Evolutionary conservation across 1,140 invertebrate species (phyloP).

Genomic region (Drosophila rufa): DNA sequence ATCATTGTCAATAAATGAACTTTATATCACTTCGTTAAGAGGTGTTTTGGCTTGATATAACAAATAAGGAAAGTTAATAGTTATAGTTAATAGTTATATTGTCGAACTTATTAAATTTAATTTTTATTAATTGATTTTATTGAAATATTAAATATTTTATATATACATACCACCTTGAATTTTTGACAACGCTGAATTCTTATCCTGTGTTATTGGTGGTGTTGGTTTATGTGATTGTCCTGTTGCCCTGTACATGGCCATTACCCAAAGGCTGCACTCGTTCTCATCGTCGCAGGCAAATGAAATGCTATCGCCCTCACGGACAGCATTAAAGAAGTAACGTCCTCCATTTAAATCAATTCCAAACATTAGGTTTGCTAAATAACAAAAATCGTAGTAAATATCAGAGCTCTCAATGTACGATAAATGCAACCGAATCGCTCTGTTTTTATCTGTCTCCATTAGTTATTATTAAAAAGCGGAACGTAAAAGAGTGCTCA

Average conservation of each 20-base stretch:
- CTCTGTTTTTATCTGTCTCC: background rate
- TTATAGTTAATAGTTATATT: too few species aligned
- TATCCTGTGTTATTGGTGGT: constrained; percentile 94
- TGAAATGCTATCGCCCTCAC: constrained; percentile 98
- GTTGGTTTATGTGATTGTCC: constrained; percentile 99
- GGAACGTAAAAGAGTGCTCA: background rate
- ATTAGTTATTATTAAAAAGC: background rate
- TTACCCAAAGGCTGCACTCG: constrained; percentile 99
- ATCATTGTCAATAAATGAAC: too few species aligned
- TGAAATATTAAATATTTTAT: background rate
- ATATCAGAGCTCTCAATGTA: background rate
- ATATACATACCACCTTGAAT: constrained; percentile 89
- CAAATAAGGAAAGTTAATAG: too few species aligned
- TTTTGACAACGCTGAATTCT: constrained; percentile 94
- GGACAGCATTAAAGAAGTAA: constrained; percentile 99
- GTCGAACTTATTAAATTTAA: too few species aligned
- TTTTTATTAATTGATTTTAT: background rate
- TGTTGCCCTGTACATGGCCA: constrained; percentile 99
- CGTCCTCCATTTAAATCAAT: constrained; percentile 95
- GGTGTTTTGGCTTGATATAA: too few species aligned
- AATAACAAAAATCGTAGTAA: constrained; percentile 53
- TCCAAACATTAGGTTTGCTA: constrained; percentile 95
- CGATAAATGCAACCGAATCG: too few species aligned
- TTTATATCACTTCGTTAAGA: too few species aligned
- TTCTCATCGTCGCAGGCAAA: constrained; percentile 99